A percentile compares a stretch with the other conserved stretches of the same genome.
These are phyloP conservation scores for Drosophila sechellia DNA, from an alignment of 1,140 invertebrate genomes.

Conservation along the genomic window DNA sequence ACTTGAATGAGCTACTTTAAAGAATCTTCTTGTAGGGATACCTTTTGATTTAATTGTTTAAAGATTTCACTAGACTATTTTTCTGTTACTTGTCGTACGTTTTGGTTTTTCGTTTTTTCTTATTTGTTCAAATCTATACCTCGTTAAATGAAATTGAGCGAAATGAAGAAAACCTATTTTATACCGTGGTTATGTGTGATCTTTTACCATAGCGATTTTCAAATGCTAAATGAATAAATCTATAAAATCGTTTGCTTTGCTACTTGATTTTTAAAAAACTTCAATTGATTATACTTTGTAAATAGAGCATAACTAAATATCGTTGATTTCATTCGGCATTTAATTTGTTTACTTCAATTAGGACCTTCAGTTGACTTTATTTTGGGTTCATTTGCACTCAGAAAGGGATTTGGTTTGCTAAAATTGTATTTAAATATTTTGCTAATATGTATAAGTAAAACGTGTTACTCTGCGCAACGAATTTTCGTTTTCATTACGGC, in stretches of 20 bases:
- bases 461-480: conserved; percentile 37
- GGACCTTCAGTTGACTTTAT: conserved; percentile 8
- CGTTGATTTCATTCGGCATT: conserved; percentile 37
- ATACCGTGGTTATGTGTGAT: conserved; percentile 48
- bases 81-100: conserved; percentile 9
- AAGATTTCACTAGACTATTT: conserved; percentile 62
- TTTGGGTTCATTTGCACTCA: conserved; percentile 36
- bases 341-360: conserved; percentile 25
- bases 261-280: conserved; percentile 67
- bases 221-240: conserved; percentile 62
- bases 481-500: conserved; percentile 43
- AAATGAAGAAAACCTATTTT: conserved; percentile 49
- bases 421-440: conserved; percentile 81
- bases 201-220: conserved; percentile 30
- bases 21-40: conserved; percentile 44
- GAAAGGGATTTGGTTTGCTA: conserved; percentile 69
- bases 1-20: conserved; percentile 78
- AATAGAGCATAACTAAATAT: conserved; percentile 82
- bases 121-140: conserved; percentile 23
- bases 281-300: conserved; percentile 74
- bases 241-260: conserved; percentile 63
- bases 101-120: conserved; percentile 24
- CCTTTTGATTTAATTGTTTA: conserved; percentile 63
- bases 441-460: conserved; percentile 82
- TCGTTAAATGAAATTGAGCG: conserved; percentile 46